phyloP scores from a whole-genome alignment of 1,140 invertebrate species.

The Heliconius hermathena region DNA sequence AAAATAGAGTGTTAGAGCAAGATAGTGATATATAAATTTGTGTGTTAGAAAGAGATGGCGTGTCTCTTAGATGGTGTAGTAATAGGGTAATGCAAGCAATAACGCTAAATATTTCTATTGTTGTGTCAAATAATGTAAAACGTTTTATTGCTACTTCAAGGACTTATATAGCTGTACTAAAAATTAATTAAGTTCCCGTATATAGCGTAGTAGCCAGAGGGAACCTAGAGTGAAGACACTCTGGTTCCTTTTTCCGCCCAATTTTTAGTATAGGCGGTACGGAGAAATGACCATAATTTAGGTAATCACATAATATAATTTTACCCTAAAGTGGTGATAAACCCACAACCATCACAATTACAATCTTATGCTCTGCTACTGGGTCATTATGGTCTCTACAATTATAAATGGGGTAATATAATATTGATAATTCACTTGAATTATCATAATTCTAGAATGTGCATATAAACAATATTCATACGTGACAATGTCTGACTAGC shows the following conservation, averaged over 20 bases:
- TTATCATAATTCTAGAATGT: background rate
- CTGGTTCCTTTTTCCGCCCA: no score
- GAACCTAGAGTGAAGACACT: no score
- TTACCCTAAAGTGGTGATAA: no score
- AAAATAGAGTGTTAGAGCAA: conserved; percentile 41
- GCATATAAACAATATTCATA: background rate
- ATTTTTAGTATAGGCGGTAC: no score
- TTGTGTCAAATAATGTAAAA: conserved; percentile 18
- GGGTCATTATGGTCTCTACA: no score
- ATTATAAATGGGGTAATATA: background rate
- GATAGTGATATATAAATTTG: conserved; percentile 28
- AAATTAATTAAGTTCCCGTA: background rate
- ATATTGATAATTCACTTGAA: background rate
- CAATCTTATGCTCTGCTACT: no score
- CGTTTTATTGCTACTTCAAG: background rate
- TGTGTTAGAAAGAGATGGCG: conserved; percentile 40
- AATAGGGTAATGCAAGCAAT: conserved; percentile 51
- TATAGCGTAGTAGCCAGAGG: no score
- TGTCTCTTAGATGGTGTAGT: conserved; percentile 39
- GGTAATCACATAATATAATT: no score
- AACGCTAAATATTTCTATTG: conserved; percentile 45
- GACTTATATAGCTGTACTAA: background rate
- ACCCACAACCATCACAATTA: no score
- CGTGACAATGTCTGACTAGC: background rate
- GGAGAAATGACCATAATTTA: no score